Evolutionary conservation across 2,888 invertebrate species (phyloP).

Genomic region (Drosophila tripunctata): DNA sequence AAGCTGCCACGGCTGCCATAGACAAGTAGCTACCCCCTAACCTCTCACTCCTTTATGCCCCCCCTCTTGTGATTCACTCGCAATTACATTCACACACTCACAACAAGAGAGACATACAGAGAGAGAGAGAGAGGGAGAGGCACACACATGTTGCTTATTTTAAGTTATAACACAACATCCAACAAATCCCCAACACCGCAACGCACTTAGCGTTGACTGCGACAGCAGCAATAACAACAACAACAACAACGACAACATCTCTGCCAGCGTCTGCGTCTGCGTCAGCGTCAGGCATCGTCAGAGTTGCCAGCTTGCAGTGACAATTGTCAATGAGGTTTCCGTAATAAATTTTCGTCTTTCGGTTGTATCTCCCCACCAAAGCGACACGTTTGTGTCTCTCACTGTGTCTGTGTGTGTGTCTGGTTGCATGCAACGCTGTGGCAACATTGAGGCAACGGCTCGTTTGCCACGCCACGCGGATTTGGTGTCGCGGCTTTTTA

Average conservation of each 20-base stretch:
- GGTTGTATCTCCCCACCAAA: conserved; percentile 58
- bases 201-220: conserved; percentile 66
- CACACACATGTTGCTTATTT: conserved; percentile 75
- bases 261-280: conserved; percentile 20
- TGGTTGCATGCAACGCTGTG: conserved; percentile 57
- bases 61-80: conserved; percentile 3
- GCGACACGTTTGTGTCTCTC: conserved; percentile 58
- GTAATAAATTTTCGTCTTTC: conserved; percentile 82
- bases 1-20: conserved; percentile 72
- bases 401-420: conserved; percentile 27
- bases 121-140: not conserved
- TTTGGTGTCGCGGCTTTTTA: conserved; percentile 78
- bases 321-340: conserved; percentile 83
- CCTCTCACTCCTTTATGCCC: not conserved
- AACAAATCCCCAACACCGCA: conserved; percentile 77
- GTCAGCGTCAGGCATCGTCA: conserved; percentile 47
- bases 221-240: conserved; percentile 3
- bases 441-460: conserved; percentile 61
- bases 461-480: conserved; percentile 73
- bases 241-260: conserved; percentile 9
- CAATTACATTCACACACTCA: conserved; percentile 30
- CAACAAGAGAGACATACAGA: not conserved
- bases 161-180: conserved; percentile 61
- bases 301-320: conserved; percentile 77
- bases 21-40: conserved; percentile 58